phyloP scores from a whole-genome alignment of 1,140 invertebrate genomes.

The Cyphomyrmex costatus region DNA sequence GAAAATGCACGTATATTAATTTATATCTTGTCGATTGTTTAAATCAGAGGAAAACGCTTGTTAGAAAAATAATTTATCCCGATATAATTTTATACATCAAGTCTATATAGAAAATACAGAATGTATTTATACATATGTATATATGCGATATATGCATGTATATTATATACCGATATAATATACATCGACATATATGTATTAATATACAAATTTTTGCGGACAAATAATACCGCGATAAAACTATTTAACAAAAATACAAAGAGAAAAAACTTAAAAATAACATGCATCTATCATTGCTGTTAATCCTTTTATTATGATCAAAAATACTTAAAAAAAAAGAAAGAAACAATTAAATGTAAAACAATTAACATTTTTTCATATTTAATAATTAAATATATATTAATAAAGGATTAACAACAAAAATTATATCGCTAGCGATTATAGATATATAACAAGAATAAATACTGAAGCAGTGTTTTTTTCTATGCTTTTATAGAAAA shows the following conservation, averaged over 20 bases:
- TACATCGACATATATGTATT: conserved; percentile 14
- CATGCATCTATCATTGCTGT: neutral
- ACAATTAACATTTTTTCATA: neutral
- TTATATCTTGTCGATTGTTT: conserved; percentile 34
- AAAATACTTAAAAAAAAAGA: conserved; percentile 14
- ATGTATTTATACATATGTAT: conserved; percentile 38
- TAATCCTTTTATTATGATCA: conserved; percentile 38
- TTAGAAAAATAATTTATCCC: conserved; percentile 64
- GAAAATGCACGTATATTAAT: neutral
- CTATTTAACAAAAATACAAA: neutral
- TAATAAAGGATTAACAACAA: conserved; percentile 49
- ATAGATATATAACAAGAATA: conserved; percentile 7
- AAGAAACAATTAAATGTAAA: neutral
- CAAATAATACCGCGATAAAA: neutral
- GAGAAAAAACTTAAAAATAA: neutral
- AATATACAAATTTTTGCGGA: conserved; percentile 18
- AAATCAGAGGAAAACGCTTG: conserved; percentile 42
- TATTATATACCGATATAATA: conserved; percentile 3
- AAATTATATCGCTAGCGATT: neutral
- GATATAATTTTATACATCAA: conserved; percentile 47
- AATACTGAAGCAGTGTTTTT: neutral
- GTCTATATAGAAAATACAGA: conserved; percentile 32
- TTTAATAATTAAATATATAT: conserved; percentile 24
- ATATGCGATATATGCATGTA: conserved; percentile 17
- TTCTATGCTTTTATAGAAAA: neutral